Evolutionary conservation across 2,113 vertebrate genomes (phyloP), one percentile per base, ranked within the genome.

Genomic region (Salminus brasiliensis): DNA sequence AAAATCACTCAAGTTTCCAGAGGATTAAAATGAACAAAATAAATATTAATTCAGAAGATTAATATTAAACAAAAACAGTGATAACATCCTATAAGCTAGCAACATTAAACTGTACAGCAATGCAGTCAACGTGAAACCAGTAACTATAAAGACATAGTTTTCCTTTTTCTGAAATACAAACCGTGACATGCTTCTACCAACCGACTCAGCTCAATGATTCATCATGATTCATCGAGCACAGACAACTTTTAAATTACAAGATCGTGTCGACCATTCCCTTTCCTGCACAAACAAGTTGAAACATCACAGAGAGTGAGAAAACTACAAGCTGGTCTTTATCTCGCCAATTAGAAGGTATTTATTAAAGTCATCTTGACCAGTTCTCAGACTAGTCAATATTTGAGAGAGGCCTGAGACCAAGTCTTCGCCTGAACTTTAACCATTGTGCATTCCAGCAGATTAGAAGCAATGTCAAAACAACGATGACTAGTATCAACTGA

Each of bases 351-450:
- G 65, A 30, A 34, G 74, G 53, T 32, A 72, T 78, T 79, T 72
- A 75, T 81, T 79, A 68, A 72, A 69, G 43, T 71, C 68, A 72
- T 67, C 43, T 70, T 71, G 32, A 74, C 63, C 41, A 27, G 34
- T 62, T 71, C 72, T 66, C 32, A 55, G 59, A 21, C 43, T 34
- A 36, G 65, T 45, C 57, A 73, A 73, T 69, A 78, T 81, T 78
- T 76, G 75, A 65, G 63, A 81, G 83, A 23, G 18, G 78, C 63
- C 82, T 84, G 85, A 85, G 90, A 79, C 70, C 6, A 82, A 84
- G 89, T 84, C 87, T 85, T 88, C 34, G 59, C 4, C 84, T 91
- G 89, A 93, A 93, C 90, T 89, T 90, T 91, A 89, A 83, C 88
- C 87, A 60, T 45, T n/a, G 70, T 69, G 84, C 88, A 91, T 91